Conservation (phyloP, 2,797 vertebrate species). For the Tapera naevia region DNA sequence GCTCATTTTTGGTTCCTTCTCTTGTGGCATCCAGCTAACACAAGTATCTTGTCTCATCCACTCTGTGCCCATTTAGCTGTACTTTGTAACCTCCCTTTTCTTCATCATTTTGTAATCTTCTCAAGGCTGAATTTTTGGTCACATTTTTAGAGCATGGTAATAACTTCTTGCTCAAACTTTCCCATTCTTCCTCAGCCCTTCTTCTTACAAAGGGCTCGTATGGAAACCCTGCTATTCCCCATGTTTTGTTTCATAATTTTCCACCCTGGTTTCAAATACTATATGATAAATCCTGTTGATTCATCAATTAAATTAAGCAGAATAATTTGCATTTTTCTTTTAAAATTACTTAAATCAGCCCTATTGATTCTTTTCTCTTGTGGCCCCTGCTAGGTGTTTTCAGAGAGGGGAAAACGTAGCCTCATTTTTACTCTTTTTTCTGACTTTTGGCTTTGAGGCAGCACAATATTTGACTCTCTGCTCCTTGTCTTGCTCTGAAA, state of each 20-base stretch:
- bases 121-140: neutral
- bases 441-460: constrained; percentile 41
- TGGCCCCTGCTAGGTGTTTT: neutral
- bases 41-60: neutral
- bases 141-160: neutral
- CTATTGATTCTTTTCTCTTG: neutral
- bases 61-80: neutral
- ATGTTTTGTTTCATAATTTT: neutral
- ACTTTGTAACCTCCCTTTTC: neutral
- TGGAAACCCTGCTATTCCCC: neutral
- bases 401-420: neutral
- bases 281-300: neutral
- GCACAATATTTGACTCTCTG: constrained; percentile 46
- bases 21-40: neutral
- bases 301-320: neutral
- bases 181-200: neutral
- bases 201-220: neutral
- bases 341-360: neutral
- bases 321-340: neutral
- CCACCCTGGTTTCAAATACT: neutral
- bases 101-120: neutral
- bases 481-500: constrained; percentile 45
- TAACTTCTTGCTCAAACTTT: neutral
- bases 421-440: neutral
- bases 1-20: neutral